Conservation (phyloP, 2,888 invertebrate genomes). For the Diplolepis rosae region DNA sequence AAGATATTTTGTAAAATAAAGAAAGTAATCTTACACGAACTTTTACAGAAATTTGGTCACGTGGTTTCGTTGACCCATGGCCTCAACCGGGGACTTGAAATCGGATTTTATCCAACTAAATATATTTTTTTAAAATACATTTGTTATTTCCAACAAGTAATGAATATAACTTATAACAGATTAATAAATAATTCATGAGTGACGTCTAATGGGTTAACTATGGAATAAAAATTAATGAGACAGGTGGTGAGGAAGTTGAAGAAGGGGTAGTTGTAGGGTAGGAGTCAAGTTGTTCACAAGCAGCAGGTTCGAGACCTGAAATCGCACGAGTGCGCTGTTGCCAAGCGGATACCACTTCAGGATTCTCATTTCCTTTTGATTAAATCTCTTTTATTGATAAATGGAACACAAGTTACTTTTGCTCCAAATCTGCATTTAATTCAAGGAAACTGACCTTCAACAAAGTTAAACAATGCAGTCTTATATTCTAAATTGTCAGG, state of each 20-base stretch:
- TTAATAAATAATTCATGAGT: not conserved
- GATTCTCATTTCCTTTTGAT: not conserved
- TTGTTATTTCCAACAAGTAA: too few relatives aligned
- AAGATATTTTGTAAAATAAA: too few relatives aligned
- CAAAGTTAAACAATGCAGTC: too few relatives aligned
- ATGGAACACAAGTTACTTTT: not conserved
- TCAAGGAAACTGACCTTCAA: too few relatives aligned
- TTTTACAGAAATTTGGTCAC: too few relatives aligned
- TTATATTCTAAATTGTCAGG: not conserved
- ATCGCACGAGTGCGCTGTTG: constrained; percentile 61
- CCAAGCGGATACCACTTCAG: constrained; percentile 67
- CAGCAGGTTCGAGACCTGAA: not conserved
- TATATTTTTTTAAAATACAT: too few relatives aligned
- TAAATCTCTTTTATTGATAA: not conserved
- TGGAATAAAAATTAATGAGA: not conserved
- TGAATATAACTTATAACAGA: too few relatives aligned
- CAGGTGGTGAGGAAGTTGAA: constrained; percentile 22
- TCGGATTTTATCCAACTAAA: too few relatives aligned
- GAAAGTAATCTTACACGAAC: too few relatives aligned
- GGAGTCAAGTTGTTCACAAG: constrained; percentile 21
- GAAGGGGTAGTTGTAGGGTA: constrained; percentile 26
- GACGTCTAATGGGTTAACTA: not conserved
- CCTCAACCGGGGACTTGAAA: too few relatives aligned
- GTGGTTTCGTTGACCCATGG: too few relatives aligned
- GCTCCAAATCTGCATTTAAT: not conserved